A percentile compares a stretch with the other conserved stretches of the same genome.
Conservation (phyloP, 1,140 invertebrate genomes). For the Maconellicoccus hirsutus region DNA sequence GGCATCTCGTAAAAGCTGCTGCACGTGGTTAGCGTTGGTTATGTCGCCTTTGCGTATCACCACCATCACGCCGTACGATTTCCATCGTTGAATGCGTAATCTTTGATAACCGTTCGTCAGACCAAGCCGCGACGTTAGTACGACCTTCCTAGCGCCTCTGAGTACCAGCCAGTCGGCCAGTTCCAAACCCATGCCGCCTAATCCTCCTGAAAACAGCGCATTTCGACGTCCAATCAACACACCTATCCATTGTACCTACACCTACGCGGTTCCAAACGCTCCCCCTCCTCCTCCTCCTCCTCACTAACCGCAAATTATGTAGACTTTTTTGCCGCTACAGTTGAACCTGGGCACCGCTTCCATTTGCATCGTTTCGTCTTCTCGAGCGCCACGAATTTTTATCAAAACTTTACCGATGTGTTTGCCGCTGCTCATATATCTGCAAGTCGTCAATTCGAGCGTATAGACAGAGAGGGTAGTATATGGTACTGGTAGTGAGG, state of each 20-base stretch:
- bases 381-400: constrained; percentile 59
- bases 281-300: too few relatives aligned
- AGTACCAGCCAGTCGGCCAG: constrained; percentile 32
- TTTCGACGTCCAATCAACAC: too few relatives aligned
- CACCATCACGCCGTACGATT: constrained; percentile 40
- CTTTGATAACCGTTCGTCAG: constrained; percentile 66
- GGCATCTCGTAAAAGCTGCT: constrained; percentile 44
- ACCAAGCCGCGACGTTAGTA: constrained; percentile 67
- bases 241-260: too few relatives aligned
- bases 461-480: too few relatives aligned
- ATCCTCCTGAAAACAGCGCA: constrained; percentile 43
- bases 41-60: constrained; percentile 39
- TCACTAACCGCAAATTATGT: constrained; percentile 38
- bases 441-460: too few relatives aligned
- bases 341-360: constrained; percentile 42
- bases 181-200: constrained; percentile 25
- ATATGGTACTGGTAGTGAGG: too few relatives aligned
- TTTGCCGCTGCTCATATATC: constrained; percentile 89
- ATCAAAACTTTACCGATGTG: constrained; percentile 93
- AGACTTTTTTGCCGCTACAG: constrained; percentile 38
- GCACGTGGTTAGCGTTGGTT: constrained; percentile 37
- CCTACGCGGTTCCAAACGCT: too few relatives aligned
- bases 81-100: constrained; percentile 42
- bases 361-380: constrained; percentile 32
- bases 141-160: constrained; percentile 60